Conservation (phyloP, 2,113 vertebrate species). For the Oreochromis tanganicae region DNA sequence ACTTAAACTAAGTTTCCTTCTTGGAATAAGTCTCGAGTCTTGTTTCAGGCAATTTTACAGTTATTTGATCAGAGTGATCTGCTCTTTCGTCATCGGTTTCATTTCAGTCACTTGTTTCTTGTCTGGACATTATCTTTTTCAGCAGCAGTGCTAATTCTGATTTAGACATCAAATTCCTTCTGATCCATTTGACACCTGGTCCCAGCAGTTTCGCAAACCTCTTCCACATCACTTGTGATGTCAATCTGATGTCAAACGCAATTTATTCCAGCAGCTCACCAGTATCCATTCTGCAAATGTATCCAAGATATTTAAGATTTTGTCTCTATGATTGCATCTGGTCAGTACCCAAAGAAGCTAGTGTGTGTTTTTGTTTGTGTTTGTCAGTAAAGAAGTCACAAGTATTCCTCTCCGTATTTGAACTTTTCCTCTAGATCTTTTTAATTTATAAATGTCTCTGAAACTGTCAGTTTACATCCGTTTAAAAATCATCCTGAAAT, state of each 20-base stretch:
- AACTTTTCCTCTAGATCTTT: background rate
- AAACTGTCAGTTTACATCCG: background rate
- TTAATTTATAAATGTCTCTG: too few species aligned
- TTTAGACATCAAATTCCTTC: background rate
- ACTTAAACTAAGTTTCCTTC: background rate
- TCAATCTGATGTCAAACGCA: background rate
- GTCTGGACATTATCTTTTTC: background rate
- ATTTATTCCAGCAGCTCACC: background rate
- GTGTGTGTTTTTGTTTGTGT: background rate
- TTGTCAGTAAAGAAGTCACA: background rate
- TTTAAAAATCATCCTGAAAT: background rate
- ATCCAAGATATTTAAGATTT: background rate
- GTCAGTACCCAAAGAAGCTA: background rate
- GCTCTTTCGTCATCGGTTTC: background rate
- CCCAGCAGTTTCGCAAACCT: background rate
- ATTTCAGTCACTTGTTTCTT: background rate
- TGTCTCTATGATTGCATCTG: background rate
- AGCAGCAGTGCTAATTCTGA: background rate
- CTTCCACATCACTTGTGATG: background rate
- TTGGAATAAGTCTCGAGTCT: background rate
- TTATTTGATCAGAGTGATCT: background rate
- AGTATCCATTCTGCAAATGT: background rate
- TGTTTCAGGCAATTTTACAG: background rate
- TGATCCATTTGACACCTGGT: background rate
- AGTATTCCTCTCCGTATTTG: background rate